Evolutionary conservation across 2,797 vertebrate genomes (phyloP).

Genomic region (Argyrosomus regius): DNA sequence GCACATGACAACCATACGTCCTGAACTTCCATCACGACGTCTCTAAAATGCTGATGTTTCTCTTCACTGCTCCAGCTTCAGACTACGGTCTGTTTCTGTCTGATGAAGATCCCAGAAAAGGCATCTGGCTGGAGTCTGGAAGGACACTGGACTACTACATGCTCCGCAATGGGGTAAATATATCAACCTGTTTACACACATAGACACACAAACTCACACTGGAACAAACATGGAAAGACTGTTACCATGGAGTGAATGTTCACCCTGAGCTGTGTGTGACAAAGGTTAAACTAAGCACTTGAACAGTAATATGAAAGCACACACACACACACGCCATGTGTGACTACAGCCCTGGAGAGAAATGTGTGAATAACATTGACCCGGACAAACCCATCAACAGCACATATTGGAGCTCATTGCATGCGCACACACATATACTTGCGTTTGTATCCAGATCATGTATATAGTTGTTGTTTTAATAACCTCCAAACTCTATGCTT

Average conservation of each 20-base stretch:
- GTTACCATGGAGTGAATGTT: constrained; percentile 5
- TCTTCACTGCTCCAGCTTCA: constrained; percentile 85
- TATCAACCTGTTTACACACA: background rate
- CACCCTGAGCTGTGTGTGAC: constrained; percentile 19
- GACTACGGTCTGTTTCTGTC: constrained; percentile 98
- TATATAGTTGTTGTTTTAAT: background rate
- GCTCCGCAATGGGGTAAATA: constrained; percentile 96
- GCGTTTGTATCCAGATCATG: background rate
- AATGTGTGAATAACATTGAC: background rate
- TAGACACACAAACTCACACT: constrained; percentile 13
- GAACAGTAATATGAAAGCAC: background rate
- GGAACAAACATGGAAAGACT: background rate
- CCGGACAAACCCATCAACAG: background rate
- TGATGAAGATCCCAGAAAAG: constrained; percentile 97
- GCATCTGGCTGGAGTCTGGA: constrained; percentile 98
- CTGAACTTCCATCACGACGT: constrained; percentile 1
- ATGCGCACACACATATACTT: background rate
- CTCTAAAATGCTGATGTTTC: constrained; percentile 23
- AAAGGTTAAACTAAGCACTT: constrained; percentile 10
- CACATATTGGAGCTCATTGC: background rate
- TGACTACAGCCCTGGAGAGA: background rate
- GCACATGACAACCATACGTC: background rate
- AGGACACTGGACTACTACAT: constrained; percentile 99
- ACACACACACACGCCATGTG: background rate
- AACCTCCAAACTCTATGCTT: background rate